phyloP scores from a whole-genome alignment of 2,113 vertebrate genomes.

The Stigmatopora nigra region DNA sequence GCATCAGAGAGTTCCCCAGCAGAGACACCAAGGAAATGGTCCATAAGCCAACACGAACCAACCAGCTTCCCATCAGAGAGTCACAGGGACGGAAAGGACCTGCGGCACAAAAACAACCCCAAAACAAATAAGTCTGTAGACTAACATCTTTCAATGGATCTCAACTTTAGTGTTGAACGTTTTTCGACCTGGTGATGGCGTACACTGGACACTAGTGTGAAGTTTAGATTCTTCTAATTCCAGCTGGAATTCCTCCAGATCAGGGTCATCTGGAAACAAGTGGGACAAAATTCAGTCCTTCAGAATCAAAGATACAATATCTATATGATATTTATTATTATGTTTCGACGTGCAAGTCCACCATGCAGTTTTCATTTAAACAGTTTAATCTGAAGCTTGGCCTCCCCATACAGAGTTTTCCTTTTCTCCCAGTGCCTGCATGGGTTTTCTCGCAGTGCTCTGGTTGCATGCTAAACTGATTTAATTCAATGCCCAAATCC shows the following conservation, averaged over 20 bases:
- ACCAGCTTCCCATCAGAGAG: conserved; percentile 89
- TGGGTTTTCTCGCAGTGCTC: too few relatives aligned
- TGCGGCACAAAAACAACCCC: conserved; percentile 43
- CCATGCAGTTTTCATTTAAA: too few relatives aligned
- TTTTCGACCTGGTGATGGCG: conserved; percentile 78
- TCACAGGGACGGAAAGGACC: conserved; percentile 94
- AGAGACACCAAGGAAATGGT: conserved; percentile 76
- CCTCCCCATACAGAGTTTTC: too few relatives aligned
- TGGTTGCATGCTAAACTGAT: too few relatives aligned
- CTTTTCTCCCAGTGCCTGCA: too few relatives aligned
- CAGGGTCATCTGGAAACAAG: conserved; percentile 77
- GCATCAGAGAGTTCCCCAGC: conserved; percentile 79
- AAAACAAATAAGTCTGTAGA: not conserved
- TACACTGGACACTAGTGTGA: conserved; percentile 81
- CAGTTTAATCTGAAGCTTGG: too few relatives aligned
- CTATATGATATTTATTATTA: too few relatives aligned
- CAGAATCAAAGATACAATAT: not conserved
- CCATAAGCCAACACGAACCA: conserved; percentile 88
- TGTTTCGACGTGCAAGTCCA: too few relatives aligned
- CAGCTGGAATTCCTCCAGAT: conserved; percentile 83
- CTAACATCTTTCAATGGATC: not conserved
- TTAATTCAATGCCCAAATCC: too few relatives aligned
- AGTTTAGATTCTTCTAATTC: conserved; percentile 82
- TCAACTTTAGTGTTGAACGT: not conserved
- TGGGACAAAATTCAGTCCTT: conserved; percentile 1